Base-by-base conservation (phyloP, 2,113 vertebrate species). In the Rhinoderma darwinii region DNA sequence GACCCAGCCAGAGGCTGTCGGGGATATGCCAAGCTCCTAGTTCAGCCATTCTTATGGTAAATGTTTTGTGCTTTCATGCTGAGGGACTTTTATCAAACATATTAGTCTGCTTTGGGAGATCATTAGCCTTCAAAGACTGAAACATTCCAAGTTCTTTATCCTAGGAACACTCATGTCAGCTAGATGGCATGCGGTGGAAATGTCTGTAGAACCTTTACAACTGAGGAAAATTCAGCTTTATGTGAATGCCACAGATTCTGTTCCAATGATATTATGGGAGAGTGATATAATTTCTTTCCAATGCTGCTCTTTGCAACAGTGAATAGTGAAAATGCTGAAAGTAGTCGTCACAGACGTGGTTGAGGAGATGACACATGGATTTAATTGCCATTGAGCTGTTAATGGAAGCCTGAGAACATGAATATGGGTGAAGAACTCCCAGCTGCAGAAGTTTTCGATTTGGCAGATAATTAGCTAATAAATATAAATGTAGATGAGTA, bases 11-110 rank as follows among this genome's bases (percentile, higher is more conserved):
- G 91, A 90, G 86, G 90, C 81, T 15, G 94, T 94, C 93, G 90
- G 80, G 81, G 92, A 91, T 91, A 89, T 86, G 89, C 90, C 93
- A 91, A 91, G 82, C 90, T 89, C 87, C 88, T 85, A 87, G 91
- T 72, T 85, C 90, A 90, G 91, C 91, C 88, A 94, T 97, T 96
- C 94, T 96, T 93, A 94, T 95, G 94, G 88, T 95, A 95, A 96
- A 92, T 92, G 91, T 94, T 93, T 89, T 90, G 90, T 92, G 93
- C 92, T 91, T 90, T 92, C 94, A 92, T 84, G 91, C 92, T 93
- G 91, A 54, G 93, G 91, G 88, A 93, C 15, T 92, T 90, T 91
- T 92, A 92, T 93, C 92, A 91, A 91, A 95, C 92, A 90, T 92
- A 92, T 95, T 92, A 94, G 91, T 89, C 91, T 90, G 91, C 89